Evolutionary conservation across 2,797 vertebrate species (phyloP), one percentile per base, ranked within the genome.

Genomic region (Falco naumanni): DNA sequence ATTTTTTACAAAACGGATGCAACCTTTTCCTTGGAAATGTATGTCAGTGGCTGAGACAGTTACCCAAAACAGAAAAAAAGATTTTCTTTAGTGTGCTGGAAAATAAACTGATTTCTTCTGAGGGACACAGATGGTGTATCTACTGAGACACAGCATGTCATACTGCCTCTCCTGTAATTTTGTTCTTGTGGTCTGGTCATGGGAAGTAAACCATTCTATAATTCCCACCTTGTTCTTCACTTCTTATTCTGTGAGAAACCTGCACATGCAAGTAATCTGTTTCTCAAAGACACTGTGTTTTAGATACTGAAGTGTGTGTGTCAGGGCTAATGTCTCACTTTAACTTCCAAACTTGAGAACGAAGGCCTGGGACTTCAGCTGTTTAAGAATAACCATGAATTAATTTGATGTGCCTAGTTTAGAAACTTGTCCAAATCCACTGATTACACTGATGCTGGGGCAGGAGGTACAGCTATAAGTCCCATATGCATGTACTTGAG

Each of bases 1-100:
- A 92, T 81, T 16, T 87, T 65, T 74, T 28, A 91, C 89, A 93
- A 94, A 96, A 86, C 22, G n/a, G 29, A 86, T 81, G 78, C 43
- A 96, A 18, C 74, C 63, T 94, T 97, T 95, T 95, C 75, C 64
- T 83, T 94, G 89, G 80, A 95, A 95, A 84, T 76, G 16, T 75
- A 37, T 80, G 64, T 75, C 70, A 91, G 57, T 89, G 82, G 76
- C 77, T 91, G 56, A 95, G 71, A 77, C 9, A 31, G 78, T 95
- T 97, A 88, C 22, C 72, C 70, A 96, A 96, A 95, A 82, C 79
- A 95, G 90, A 78, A 94, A 81, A 96, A 95, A 97, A 37, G 72
- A 95, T 78, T n/a, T 76, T 94, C 53, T 85, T 93, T 76, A 87
- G 24, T 10, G 3, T 66, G 15, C 41, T 87, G 31, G 24, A 89